Conservation (phyloP, 2,888 invertebrate genomes). For the Arge pagana region DNA sequence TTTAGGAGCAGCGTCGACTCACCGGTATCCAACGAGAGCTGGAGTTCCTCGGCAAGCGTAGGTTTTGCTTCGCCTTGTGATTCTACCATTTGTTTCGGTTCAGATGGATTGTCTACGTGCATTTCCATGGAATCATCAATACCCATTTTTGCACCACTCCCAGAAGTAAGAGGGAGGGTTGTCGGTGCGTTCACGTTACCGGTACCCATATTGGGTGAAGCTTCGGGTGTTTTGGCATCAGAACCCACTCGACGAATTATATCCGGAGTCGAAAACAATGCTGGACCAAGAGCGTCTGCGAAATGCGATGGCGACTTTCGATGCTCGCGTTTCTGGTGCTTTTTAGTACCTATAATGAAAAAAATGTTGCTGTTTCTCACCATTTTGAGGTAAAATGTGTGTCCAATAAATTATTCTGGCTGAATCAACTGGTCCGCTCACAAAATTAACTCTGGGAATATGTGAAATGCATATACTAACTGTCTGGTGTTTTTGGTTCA, state of each 20-base stretch:
- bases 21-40: conserved; percentile 49
- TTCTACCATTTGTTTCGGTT: conserved; percentile 22
- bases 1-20: too few species aligned
- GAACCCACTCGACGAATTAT: conserved; percentile 72
- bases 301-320: conserved; percentile 68
- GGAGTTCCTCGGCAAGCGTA: conserved; percentile 44
- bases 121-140: background rate
- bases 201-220: conserved; percentile 36
- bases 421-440: too few species aligned
- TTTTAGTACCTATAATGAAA: conserved; percentile 43
- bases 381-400: conserved; percentile 7
- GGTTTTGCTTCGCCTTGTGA: conserved; percentile 38
- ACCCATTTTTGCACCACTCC: too few species aligned
- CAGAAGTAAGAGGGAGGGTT: too few species aligned
- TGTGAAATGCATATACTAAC: conserved; percentile 22
- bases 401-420: conserved; percentile 21
- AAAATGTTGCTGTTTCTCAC: background rate
- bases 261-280: conserved; percentile 78
- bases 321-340: conserved; percentile 52
- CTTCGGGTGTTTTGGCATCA: conserved; percentile 55
- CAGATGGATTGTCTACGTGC: background rate
- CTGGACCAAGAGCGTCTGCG: conserved; percentile 62
- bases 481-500: conserved; percentile 38
- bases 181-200: conserved; percentile 23
- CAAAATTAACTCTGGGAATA: too few species aligned